A percentile compares a stretch with the other conserved stretches of the same genome.
Conservation (phyloP, 2,888 invertebrate genomes). For the Cryptocheilus praepositus region DNA sequence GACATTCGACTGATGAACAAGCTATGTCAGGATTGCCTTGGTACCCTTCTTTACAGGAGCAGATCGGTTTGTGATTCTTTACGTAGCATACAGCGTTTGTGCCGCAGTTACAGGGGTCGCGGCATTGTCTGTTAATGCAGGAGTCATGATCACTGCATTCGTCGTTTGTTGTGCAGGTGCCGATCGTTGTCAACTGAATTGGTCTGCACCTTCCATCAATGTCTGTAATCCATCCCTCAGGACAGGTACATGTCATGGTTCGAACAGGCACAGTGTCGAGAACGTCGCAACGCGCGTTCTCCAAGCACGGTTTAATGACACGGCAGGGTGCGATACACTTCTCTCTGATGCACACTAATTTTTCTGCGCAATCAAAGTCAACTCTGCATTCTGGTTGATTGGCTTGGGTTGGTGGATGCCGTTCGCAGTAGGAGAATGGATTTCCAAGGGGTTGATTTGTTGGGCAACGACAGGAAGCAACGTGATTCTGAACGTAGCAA, state of each 20-base stretch:
- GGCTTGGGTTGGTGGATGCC: constrained; percentile 73
- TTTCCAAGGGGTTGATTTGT: constrained; percentile 86
- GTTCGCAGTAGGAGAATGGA: constrained; percentile 85
- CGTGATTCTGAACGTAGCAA: constrained; percentile 88
- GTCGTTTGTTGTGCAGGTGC: constrained; percentile 86
- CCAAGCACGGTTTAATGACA: constrained; percentile 85
- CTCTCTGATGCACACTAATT: constrained; percentile 87
- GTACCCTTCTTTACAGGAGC: constrained; percentile 88
- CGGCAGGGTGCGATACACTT: constrained; percentile 87
- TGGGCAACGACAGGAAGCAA: constrained; percentile 89
- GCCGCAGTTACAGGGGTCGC: constrained; percentile 92
- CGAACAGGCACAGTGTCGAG: constrained; percentile 90
- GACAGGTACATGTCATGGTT: constrained; percentile 92
- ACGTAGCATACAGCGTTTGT: constrained; percentile 88
- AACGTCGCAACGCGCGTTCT: constrained; percentile 86
- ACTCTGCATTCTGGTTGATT: constrained; percentile 83
- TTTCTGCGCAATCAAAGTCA: constrained; percentile 88
- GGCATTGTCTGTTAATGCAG: constrained; percentile 90
- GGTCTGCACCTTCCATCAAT: constrained; percentile 86
- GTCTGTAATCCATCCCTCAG: constrained; percentile 89
- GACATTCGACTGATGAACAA: constrained; percentile 89
- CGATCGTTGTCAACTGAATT: constrained; percentile 76
- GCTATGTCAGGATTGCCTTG: constrained; percentile 91
- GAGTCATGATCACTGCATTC: constrained; percentile 88
- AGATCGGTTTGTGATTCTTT: constrained; percentile 89